A percentile compares a stretch with the other conserved stretches of the same genome.
phyloP scores from a whole-genome alignment of 2,113 vertebrate species.

The Paratilapia polleni region DNA sequence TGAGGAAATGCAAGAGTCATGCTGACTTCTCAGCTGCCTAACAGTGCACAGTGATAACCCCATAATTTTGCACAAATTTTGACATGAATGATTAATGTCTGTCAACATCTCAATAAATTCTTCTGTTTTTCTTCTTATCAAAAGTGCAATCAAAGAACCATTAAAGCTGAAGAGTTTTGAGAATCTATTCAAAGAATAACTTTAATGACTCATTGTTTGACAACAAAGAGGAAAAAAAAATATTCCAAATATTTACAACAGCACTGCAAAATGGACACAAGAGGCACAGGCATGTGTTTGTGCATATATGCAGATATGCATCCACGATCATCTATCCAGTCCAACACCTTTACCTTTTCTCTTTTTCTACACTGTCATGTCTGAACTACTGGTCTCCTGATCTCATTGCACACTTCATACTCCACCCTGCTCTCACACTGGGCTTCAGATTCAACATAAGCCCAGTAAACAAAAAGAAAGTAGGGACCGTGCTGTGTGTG shows the following conservation, averaged over 20 bases:
- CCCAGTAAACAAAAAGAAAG: slow-evolving; percentile 28
- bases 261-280: neutral
- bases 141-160: neutral
- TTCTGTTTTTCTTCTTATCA: neutral
- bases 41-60: neutral
- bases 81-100: neutral
- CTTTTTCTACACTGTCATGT: neutral
- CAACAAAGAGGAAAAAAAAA: neutral
- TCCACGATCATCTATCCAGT: neutral
- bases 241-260: neutral
- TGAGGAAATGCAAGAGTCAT: neutral
- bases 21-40: neutral
- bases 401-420: slow-evolving; percentile 3
- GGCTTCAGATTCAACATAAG: neutral
- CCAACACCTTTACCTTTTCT: neutral
- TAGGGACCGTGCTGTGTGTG: rapidly evolving
- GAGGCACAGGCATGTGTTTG: neutral
- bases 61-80: neutral
- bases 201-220: neutral
- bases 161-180: neutral
- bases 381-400: neutral
- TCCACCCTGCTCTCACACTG: neutral
- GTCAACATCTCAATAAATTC: neutral
- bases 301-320: neutral
- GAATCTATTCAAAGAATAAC: neutral